Evolutionary conservation across 2,113 vertebrate species (phyloP).

Genomic region (Rhabdomys dilectus): DNA sequence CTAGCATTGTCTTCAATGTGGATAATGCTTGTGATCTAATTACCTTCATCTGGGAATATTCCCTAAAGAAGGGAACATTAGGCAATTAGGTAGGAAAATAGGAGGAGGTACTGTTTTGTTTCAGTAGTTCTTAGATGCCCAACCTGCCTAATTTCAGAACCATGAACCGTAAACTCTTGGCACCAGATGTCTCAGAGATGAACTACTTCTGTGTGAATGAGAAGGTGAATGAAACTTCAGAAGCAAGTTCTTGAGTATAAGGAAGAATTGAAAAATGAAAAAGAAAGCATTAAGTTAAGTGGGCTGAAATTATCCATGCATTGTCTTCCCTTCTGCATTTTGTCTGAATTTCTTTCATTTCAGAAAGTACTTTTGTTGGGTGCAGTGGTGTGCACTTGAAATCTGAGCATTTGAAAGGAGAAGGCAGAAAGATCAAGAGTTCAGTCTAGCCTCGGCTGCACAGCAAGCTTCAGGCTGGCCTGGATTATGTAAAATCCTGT

Average conservation of each 20-base stretch:
- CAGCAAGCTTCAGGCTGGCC: not conserved
- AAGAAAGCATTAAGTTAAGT: not conserved
- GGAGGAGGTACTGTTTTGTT: not conserved
- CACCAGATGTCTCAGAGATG: conserved; percentile 16
- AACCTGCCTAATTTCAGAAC: conserved; percentile 5
- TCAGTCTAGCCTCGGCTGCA: not conserved
- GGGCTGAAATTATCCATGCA: not conserved
- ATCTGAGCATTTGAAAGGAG: not conserved
- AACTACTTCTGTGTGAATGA: conserved; percentile 36
- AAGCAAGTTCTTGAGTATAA: not conserved
- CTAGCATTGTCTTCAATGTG: not conserved
- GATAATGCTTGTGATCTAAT: not conserved
- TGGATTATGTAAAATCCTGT: not conserved
- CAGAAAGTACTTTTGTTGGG: not conserved
- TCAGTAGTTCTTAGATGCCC: not conserved
- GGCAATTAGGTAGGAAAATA: not conserved
- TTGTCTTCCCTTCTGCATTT: not conserved
- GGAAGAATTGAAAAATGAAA: not conserved
- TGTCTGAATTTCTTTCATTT: not conserved
- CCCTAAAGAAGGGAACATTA: not conserved
- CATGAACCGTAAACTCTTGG: not conserved
- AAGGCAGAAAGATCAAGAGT: not conserved
- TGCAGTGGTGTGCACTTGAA: not conserved
- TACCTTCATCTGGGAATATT: not conserved
- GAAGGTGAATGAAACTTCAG: conserved; percentile 7